phyloP scores from a whole-genome alignment of 2,888 invertebrate species.

The Oligia strigilis region DNA sequence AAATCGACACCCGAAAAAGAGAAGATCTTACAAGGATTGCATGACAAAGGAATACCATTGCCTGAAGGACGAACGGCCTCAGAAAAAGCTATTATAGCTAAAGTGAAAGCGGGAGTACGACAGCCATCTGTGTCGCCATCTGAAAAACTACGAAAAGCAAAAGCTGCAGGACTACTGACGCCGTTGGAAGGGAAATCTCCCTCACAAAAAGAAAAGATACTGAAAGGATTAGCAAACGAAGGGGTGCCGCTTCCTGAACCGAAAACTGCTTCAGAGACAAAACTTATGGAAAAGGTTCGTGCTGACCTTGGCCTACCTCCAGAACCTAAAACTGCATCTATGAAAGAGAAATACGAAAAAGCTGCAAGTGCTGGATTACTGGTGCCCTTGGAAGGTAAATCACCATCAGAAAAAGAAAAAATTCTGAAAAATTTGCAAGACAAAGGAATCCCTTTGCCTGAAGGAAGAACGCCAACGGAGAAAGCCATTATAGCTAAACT shows the following conservation, averaged over 20 bases:
- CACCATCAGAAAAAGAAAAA: background rate
- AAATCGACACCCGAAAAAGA: slow-evolving; percentile 17
- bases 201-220: background rate
- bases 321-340: no score
- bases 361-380: slow-evolving; percentile 17
- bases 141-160: no score
- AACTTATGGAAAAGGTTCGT: no score
- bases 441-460: slow-evolving; percentile 22
- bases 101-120: background rate
- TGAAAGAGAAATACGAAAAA: background rate
- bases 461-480: slow-evolving; percentile 24
- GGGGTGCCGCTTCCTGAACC: background rate
- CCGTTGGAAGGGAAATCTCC: background rate
- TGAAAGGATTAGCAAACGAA: background rate
- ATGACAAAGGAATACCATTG: slow-evolving; percentile 8
- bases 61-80: slow-evolving; percentile 28
- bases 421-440: background rate
- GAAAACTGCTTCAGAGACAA: background rate
- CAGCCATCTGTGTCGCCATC: no score
- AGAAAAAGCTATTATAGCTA: slow-evolving; percentile 10
- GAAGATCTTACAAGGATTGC: background rate
- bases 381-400: slow-evolving; percentile 24
- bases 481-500: slow-evolving; percentile 2
- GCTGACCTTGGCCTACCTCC: no score
- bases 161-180: background rate